A percentile compares a stretch with the other conserved stretches of the same genome.
These are phyloP conservation scores for Cryptus armator DNA, from an alignment of 2,888 invertebrate species.

Conservation along the genomic window DNA sequence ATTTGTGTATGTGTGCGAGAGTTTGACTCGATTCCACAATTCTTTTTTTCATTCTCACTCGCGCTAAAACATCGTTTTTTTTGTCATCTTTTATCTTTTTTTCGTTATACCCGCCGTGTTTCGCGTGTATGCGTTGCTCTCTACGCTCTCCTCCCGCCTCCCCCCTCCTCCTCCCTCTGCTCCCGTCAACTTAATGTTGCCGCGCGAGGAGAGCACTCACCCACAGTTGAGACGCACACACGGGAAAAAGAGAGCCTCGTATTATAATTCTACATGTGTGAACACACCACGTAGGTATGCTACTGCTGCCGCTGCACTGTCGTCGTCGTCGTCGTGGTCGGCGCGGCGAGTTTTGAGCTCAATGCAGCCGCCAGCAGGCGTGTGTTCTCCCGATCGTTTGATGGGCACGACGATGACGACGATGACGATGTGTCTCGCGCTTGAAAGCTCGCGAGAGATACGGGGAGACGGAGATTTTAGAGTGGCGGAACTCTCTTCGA, in stretches of 20 bases:
- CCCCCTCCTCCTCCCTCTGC: not conserved
- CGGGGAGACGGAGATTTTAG: conserved; percentile 18
- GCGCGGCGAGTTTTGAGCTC: conserved; percentile 24
- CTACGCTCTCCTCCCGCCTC: not conserved
- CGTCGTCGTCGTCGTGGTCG: conserved; percentile 37
- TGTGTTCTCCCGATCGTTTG: conserved; percentile 54
- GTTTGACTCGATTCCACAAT: not conserved
- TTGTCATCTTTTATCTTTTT: conserved; percentile 9
- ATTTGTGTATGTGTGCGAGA: not conserved
- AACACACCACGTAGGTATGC: conserved; percentile 31
- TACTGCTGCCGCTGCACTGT: conserved; percentile 30
- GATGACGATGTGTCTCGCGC: conserved; percentile 48
- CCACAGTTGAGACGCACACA: conserved; percentile 33
- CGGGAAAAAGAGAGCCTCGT: conserved; percentile 31
- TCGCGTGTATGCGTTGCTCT: conserved; percentile 2
- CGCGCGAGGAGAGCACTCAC: conserved; percentile 61
- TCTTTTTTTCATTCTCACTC: not conserved
- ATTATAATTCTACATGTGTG: conserved; percentile 47
- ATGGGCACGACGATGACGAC: conserved; percentile 49
- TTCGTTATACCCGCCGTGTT: not conserved
- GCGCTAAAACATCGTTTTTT: not conserved
- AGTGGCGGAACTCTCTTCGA: conserved; percentile 33
- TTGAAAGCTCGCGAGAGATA: conserved; percentile 20
- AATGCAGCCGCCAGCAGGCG: conserved; percentile 38
- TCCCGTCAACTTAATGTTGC: conserved; percentile 47